Evolutionary conservation across 2,797 vertebrate species (phyloP), one percentile per base, ranked within the genome.

Genomic region (Meda fulgida): DNA sequence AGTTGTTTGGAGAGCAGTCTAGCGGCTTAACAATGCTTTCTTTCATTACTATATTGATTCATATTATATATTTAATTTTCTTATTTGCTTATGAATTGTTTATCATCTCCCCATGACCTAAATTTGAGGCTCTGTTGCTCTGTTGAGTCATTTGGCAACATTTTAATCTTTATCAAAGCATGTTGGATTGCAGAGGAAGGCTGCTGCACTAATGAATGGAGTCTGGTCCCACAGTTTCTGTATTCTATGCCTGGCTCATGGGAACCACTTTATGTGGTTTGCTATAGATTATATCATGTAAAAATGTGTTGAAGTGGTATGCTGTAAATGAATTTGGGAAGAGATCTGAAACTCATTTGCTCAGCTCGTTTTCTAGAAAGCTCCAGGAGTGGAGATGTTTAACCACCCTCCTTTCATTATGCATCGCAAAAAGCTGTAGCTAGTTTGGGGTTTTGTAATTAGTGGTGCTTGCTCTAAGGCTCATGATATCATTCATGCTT

Each of bases 1-100:
- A 65, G 51, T 60, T 72, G 67, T 79, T 80, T 73, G 26, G 34
- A 65, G 78, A 76, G 79, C n/a, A 58, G 53, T 51, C 51, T 43
- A 31, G 43, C 21, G 13, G n/a, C 82, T 78, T 67, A 81, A 84
- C 78, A 85, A 78, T 67, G 53, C 67, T 21, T 84, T 66, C 79
- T 82, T 87, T 85, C 72, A 85, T 85, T 67, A 85, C 58, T 73
- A 78, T 82, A 79, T 78, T 83, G 83, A 85, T 73, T 79, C 75
- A 48, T 82, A 82, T 87, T 78, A 81, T 79, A 85, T 85, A 82
- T 87, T 85, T 82, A 55, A 83, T 82, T 75, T 69, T 60, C 72
- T 70, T 40, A 65, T 66, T 58, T 73, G 67, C 75, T 81, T 75
- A 69, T 80, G 80, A 88, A 73, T 87, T 85, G 86, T 83, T 88